Evolutionary conservation across 2,797 vertebrate genomes (phyloP).

Genomic region (Picus viridis): DNA sequence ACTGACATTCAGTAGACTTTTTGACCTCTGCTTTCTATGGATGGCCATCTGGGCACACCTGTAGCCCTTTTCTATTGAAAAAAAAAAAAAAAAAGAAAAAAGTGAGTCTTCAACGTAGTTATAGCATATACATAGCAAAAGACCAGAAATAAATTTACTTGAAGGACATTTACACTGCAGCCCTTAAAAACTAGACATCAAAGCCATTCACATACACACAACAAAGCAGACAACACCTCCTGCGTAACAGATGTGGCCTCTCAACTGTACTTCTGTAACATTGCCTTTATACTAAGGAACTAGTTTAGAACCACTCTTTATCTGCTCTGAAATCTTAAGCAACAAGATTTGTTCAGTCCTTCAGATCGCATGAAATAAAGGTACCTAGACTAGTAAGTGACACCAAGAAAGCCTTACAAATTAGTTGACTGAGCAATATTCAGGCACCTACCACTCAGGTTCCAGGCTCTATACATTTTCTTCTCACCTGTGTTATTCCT

Average conservation of each 20-base stretch:
- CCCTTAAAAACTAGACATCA: slow-evolving; percentile 4
- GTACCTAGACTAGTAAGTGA: neutral
- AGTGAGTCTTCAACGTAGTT: neutral
- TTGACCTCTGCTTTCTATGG: neutral
- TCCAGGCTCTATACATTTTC: neutral
- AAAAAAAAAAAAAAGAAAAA: neutral
- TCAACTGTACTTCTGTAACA: neutral
- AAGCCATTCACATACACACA: neutral
- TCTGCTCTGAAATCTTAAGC: neutral
- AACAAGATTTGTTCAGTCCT: neutral
- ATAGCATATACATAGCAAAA: neutral
- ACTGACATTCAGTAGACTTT: slow-evolving; percentile 12
- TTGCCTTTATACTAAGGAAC: neutral
- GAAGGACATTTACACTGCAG: neutral
- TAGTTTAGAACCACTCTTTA: neutral
- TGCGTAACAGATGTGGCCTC: neutral
- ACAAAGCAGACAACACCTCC: neutral
- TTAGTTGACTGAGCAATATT: neutral
- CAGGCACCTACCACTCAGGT: neutral
- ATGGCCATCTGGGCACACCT: neutral
- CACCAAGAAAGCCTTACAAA: neutral
- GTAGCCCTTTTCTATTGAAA: slow-evolving; percentile 10
- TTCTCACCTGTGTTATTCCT: neutral
- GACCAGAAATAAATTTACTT: neutral
- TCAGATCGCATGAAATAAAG: neutral